Evolutionary conservation across 2,888 invertebrate genomes (phyloP).

Genomic region (Amiota mariae): DNA sequence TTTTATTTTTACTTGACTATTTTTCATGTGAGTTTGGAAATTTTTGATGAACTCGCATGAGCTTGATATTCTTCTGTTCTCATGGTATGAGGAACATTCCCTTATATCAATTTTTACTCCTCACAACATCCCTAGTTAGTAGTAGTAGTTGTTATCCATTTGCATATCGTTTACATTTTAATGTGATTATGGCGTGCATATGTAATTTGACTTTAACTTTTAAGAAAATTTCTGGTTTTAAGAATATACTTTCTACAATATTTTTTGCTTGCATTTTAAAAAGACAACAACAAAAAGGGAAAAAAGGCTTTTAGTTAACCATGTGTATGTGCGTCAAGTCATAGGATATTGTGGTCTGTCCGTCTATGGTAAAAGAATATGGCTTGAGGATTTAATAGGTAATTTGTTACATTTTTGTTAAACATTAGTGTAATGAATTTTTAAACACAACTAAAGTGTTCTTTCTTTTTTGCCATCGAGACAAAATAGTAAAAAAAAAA

Average conservation of each 20-base stretch:
- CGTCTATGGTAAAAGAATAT: too few relatives aligned
- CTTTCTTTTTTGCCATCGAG: slow-evolving; percentile 11
- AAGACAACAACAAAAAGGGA: neutral
- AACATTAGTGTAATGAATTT: slow-evolving; percentile 53
- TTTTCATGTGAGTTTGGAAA: slow-evolving; percentile 35
- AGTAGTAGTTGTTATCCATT: slow-evolving; percentile 60
- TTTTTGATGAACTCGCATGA: slow-evolving; percentile 59
- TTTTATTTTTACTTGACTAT: slow-evolving; percentile 7
- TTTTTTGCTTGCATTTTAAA: slow-evolving; percentile 43
- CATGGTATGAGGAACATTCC: neutral
- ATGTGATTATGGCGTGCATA: slow-evolving; percentile 68
- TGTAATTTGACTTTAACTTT: slow-evolving; percentile 56
- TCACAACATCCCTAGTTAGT: slow-evolving; percentile 28
- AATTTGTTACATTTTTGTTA: slow-evolving; percentile 42
- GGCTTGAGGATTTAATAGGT: slow-evolving; percentile 37
- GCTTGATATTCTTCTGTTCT: neutral
- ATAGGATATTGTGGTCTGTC: slow-evolving; percentile 23
- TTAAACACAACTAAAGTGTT: slow-evolving; percentile 49
- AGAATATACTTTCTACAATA: slow-evolving; percentile 38
- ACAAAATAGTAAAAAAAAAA: slow-evolving; percentile 1
- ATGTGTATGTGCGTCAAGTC: neutral
- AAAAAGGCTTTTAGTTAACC: neutral
- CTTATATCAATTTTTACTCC: neutral
- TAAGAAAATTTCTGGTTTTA: slow-evolving; percentile 45
- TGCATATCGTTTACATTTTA: slow-evolving; percentile 67